phyloP scores from a whole-genome alignment of 1,140 invertebrate species.

The Microplitis demolitor region DNA sequence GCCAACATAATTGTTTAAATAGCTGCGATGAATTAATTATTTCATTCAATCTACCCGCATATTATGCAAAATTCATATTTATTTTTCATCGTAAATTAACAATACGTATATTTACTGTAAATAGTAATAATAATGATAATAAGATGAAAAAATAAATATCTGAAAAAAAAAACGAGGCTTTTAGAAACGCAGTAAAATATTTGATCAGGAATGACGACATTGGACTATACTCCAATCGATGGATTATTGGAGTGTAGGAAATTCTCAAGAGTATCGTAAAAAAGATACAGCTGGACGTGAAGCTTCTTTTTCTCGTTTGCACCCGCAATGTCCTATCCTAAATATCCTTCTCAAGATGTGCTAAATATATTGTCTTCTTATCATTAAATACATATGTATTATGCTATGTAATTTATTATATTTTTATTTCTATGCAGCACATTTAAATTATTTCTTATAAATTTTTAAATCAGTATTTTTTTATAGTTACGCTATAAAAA shows the following conservation, averaged over 20 bases:
- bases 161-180: not conserved
- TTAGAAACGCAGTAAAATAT: conserved; percentile 28
- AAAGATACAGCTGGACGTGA: conserved; percentile 40
- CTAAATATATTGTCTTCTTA: conserved; percentile 23
- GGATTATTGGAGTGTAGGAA: conserved; percentile 30
- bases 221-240: conserved; percentile 24
- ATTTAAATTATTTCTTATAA: too few species aligned
- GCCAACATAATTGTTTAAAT: too few species aligned
- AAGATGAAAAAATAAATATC: not conserved
- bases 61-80: not conserved
- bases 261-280: conserved; percentile 42
- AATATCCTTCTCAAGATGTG: conserved; percentile 29
- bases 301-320: conserved; percentile 33
- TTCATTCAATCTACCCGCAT: too few species aligned
- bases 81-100: not conserved
- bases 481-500: too few species aligned
- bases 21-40: too few species aligned
- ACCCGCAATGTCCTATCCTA: not conserved
- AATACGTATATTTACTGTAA: too few species aligned
- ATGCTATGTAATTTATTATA: too few species aligned
- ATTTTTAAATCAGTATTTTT: too few species aligned
- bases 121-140: not conserved
- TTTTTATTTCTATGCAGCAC: too few species aligned
- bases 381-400: not conserved
- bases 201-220: conserved; percentile 26